Evolutionary conservation across 2,113 vertebrate species (phyloP), one percentile per base, ranked within the genome.

Genomic region (Labeo catla): DNA sequence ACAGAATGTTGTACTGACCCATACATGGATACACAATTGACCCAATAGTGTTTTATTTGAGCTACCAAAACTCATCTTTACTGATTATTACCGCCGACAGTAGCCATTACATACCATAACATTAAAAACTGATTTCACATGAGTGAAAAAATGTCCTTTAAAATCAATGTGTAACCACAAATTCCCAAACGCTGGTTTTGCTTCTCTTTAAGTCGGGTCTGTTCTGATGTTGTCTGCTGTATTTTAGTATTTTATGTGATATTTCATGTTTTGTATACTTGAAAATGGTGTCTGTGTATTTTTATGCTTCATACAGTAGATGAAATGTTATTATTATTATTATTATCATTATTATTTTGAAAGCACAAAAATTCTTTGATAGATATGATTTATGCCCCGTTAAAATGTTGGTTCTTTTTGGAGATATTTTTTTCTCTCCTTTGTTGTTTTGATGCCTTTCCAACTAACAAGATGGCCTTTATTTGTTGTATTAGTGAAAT

Each of bases 271-370:
- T 76, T 66, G 45, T 87, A 89, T 81, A 89, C 88, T 87, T 90
- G 88, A 90, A 89, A 78, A 88, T 52, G 34, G 45, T 83, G 47
- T 78, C 28, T 86, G 84, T 79, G 54, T 85, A 54, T 66, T 84
- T 84, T 21, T 73, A 73, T 85, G 50, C 59, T 84, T 66, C n/a
- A 19, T 78, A 72, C 43, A 52, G 66, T 81, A 28, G 86, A 87
- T 90, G 63, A 87, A 65, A 68, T 88, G 86, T 78, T 89, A 11
- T 83, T 89, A n/a, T 11, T 78, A 80, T 81, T 72, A 87, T 87
- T 85, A 81, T 90, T 84, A 78, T 85, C 76, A 50, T 85, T 76
- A 79, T 82, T 76, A 84, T 72, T 65, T 78, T 81, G 76, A 54
- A 89, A 91, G 86, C 80, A 84, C 87, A 91, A 86, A 39, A 39